Percentiles rank a stretch among this genome's conserved stretches.
These are phyloP conservation scores for Heterodera schachtii DNA, from an alignment of 1,140 invertebrate species.

Conservation along the genomic window DNA sequence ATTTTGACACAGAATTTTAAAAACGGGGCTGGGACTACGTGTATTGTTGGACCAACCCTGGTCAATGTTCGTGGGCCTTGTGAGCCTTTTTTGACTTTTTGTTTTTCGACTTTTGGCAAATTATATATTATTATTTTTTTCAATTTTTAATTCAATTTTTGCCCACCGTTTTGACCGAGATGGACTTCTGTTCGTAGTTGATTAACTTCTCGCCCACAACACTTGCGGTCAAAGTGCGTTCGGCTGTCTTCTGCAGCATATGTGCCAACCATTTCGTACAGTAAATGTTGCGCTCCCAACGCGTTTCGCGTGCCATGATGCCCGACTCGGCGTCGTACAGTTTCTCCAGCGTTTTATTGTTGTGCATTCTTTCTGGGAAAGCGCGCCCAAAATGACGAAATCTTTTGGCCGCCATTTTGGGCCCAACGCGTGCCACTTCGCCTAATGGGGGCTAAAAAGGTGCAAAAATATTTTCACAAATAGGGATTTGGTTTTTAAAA, in stretches of 20 bases:
- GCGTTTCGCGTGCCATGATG: background rate
- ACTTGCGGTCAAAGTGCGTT: background rate
- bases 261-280: background rate
- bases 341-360: background rate
- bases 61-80: too few relatives aligned
- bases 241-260: background rate
- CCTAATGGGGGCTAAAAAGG: background rate
- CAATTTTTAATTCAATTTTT: background rate
- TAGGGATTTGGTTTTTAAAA: too few relatives aligned
- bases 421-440: background rate
- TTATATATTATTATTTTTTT: too few relatives aligned
- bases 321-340: background rate
- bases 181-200: background rate
- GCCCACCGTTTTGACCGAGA: background rate
- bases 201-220: background rate
- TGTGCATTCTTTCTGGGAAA: background rate
- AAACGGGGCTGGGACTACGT: too few relatives aligned
- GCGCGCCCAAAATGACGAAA: background rate
- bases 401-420: background rate
- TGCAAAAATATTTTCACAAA: too few relatives aligned
- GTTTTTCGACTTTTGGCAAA: too few relatives aligned
- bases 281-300: background rate
- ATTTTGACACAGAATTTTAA: too few relatives aligned
- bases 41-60: too few relatives aligned
- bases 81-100: too few relatives aligned